A percentile compares a stretch with the other conserved stretches of the same genome.
Conservation (phyloP, 2,113 vertebrate genomes). For the Cyprinodon variegatus region DNA sequence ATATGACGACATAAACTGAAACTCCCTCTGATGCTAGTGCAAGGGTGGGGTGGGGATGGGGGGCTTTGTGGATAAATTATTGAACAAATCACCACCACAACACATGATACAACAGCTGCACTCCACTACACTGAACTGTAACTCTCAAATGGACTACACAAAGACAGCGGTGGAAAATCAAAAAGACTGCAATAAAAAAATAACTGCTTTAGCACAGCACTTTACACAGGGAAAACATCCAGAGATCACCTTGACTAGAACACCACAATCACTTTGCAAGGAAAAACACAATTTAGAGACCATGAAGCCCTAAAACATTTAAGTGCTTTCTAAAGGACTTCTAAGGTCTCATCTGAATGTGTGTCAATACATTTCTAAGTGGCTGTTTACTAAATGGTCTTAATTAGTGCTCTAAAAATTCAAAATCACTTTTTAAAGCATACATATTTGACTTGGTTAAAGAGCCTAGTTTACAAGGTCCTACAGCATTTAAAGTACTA, state of each 20-base stretch:
- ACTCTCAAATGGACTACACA: slow-evolving; percentile 53
- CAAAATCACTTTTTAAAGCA: neutral
- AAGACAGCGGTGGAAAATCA: slow-evolving; percentile 41
- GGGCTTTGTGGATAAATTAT: slow-evolving; percentile 69
- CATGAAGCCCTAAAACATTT: neutral
- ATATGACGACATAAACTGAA: slow-evolving; percentile 49
- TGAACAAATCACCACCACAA: slow-evolving; percentile 41
- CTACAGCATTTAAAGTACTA: no score
- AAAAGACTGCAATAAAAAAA: slow-evolving; percentile 42
- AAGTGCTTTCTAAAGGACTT: neutral
- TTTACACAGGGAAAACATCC: slow-evolving; percentile 57
- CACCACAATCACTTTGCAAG: slow-evolving; percentile 58
- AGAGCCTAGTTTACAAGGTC: neutral
- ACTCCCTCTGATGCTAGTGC: slow-evolving; percentile 47
- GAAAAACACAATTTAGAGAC: neutral
- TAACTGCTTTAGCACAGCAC: slow-evolving; percentile 38
- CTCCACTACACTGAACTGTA: slow-evolving; percentile 46
- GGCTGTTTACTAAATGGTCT: neutral
- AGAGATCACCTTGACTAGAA: slow-evolving; percentile 50
- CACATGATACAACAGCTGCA: slow-evolving; percentile 50
- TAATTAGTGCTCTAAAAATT: neutral
- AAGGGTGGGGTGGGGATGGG: slow-evolving; percentile 52
- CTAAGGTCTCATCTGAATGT: neutral
- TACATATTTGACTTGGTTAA: neutral
- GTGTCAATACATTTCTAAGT: neutral